Base-by-base conservation (phyloP, 2,888 invertebrate genomes). In the Gandaritis pyraliata region DNA sequence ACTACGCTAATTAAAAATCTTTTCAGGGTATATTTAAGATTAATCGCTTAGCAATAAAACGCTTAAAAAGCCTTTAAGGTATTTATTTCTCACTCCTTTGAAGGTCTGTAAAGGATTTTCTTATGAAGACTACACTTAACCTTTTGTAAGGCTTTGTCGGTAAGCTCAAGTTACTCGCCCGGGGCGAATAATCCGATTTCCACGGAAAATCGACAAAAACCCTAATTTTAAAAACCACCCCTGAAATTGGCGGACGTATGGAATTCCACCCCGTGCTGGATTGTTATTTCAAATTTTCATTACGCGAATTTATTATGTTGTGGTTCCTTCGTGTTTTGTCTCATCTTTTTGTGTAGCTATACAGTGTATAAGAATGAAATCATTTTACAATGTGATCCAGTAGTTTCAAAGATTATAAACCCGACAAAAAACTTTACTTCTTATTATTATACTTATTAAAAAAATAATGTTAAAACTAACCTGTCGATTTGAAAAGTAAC, bases 101-200 rank as follows among this genome's bases (percentile, higher is more conserved):
- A 30, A 52, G 43, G 33, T 13, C 38, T 38, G 51, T 51, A 12
- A 58, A 58, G 23, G 36, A 29, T 43, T 29, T 56, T 49, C 50
- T 33, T 39, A 51, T 29, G 33, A 29, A 53, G 23, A 46, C 23
- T 33, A n/a, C 50, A 49, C 11, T 18, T 16, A 48, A 29, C 52
- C 29, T 53, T 57, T 64, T 61, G 58, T 64, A 60, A 38, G 64
- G 62, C 64, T 70, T 67, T 69, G 65, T 58, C 62, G 46, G 51
- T 15, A 30, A 56, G 62, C 64, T 69, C 67, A 38, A 36, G 64
- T 71, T 71, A 66, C 71, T 55, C 48, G 58, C 67, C 62, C 59
- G 52, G 33, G 58, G 69, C 55, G 36, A 63, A 66, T 66, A 66
- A 69, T 69, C 63, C 63, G 63, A 69, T 66, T 66, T 66, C 57